phyloP scores from a whole-genome alignment of 2,797 vertebrate species.

The Myiothlypis chrysogaster region DNA sequence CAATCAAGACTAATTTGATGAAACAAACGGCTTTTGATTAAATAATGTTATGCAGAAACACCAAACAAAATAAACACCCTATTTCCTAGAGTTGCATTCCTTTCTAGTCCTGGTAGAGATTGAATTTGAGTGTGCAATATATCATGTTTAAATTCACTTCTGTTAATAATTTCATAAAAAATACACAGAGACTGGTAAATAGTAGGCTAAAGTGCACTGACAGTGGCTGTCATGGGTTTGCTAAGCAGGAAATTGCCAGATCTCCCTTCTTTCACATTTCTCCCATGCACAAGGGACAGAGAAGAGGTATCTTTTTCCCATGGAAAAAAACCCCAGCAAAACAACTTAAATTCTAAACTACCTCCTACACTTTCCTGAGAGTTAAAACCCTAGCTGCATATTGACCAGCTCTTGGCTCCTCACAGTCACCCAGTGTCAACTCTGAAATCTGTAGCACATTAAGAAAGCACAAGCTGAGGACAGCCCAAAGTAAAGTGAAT shows the following conservation, averaged over 20 bases:
- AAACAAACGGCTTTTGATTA: neutral
- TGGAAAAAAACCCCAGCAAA: neutral
- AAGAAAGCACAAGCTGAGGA: neutral
- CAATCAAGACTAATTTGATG: neutral
- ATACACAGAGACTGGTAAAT: neutral
- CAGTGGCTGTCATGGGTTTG: neutral
- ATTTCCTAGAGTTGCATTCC: neutral
- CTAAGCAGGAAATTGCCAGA: neutral
- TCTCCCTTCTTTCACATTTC: neutral
- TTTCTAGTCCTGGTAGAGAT: neutral
- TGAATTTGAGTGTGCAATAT: neutral
- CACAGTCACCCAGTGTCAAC: neutral
- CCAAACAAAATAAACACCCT: neutral
- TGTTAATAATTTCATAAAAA: neutral
- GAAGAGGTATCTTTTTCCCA: constrained; percentile 52
- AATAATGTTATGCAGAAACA: neutral
- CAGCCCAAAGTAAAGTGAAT: neutral
- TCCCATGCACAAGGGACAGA: constrained; percentile 16
- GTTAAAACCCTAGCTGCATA: neutral
- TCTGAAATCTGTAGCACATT: constrained; percentile 23
- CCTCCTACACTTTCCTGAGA: constrained; percentile 60
- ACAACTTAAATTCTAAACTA: constrained; percentile 1
- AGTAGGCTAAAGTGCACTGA: neutral
- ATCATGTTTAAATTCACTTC: neutral
- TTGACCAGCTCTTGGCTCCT: neutral